Conservation (phyloP, 35 echinoderm and acorn worm genomes). For the Acanthaster planci region DNA sequence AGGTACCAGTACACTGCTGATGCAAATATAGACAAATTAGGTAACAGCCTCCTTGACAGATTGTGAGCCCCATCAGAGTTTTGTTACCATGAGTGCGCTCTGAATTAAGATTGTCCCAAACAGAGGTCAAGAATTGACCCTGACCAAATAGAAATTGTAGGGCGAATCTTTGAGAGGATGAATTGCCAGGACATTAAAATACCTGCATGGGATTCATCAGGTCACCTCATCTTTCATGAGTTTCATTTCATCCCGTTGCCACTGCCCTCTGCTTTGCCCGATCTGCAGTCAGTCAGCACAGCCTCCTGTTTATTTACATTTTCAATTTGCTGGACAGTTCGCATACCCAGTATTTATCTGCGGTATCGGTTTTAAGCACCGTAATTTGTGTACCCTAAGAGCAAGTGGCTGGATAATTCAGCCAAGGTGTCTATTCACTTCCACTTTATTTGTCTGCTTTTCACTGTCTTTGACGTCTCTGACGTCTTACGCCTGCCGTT, state of each 20-base stretch:
- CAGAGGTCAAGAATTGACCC: too few species aligned
- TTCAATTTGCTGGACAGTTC: background rate
- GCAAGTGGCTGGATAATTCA: constrained; percentile 1
- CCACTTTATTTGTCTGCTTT: background rate
- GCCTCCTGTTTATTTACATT: background rate
- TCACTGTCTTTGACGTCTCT: too few species aligned
- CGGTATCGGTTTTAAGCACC: background rate
- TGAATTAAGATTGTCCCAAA: too few species aligned
- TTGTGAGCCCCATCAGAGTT: too few species aligned
- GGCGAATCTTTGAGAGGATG: too few species aligned
- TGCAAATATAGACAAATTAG: too few species aligned
- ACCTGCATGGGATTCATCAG: background rate
- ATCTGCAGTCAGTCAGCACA: background rate
- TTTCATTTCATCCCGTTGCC: background rate
- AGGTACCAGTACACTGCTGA: too few species aligned
- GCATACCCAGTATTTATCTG: background rate
- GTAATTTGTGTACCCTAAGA: constrained; percentile 15
- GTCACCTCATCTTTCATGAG: background rate
- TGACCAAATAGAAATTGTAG: too few species aligned
- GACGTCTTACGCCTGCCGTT: background rate
- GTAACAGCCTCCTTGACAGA: too few species aligned
- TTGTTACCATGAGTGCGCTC: too few species aligned
- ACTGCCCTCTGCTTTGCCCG: background rate
- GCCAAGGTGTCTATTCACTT: constrained; percentile 1
- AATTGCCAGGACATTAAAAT: too few species aligned